These are phyloP conservation scores for Mionectes olivaceus DNA, from an alignment of 2,797 vertebrate species.

Conservation along the genomic window DNA sequence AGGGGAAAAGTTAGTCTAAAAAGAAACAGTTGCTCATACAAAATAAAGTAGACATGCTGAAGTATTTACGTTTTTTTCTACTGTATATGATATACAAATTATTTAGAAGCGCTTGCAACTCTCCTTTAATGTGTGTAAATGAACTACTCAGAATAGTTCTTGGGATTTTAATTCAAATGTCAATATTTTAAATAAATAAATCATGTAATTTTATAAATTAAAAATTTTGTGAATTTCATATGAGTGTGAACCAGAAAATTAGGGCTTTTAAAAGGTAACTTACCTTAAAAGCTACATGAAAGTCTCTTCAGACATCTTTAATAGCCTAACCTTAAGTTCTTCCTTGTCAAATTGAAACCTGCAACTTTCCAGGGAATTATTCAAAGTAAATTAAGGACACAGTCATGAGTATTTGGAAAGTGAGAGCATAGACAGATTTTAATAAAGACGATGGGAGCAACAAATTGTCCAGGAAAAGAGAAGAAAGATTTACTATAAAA, in stretches of 20 bases:
- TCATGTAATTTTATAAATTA: not conserved
- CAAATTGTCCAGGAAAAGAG: not conserved
- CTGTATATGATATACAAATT: not conserved
- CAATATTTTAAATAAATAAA: not conserved
- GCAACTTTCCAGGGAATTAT: not conserved
- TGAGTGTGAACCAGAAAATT: not conserved
- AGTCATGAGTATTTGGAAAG: not conserved
- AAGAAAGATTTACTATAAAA: not conserved
- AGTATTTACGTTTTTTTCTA: not conserved
- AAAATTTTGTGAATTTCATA: not conserved
- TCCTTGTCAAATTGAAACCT: not conserved
- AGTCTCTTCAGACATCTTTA: not conserved
- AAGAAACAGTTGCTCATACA: not conserved
- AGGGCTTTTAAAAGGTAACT: not conserved
- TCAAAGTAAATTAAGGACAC: not conserved
- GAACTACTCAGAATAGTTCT: not conserved
- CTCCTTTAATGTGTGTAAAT: not conserved
- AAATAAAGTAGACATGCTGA: not conserved
- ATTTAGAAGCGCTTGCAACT: not conserved
- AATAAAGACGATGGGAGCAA: not conserved
- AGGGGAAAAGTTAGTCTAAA: not conserved
- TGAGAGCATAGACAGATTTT: not conserved
- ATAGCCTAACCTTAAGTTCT: not conserved
- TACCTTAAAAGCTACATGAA: not conserved
- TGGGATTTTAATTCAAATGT: not conserved